Conservation (phyloP, 92 coral and sea anemone species). For the Isaurus tuberculatus region DNA sequence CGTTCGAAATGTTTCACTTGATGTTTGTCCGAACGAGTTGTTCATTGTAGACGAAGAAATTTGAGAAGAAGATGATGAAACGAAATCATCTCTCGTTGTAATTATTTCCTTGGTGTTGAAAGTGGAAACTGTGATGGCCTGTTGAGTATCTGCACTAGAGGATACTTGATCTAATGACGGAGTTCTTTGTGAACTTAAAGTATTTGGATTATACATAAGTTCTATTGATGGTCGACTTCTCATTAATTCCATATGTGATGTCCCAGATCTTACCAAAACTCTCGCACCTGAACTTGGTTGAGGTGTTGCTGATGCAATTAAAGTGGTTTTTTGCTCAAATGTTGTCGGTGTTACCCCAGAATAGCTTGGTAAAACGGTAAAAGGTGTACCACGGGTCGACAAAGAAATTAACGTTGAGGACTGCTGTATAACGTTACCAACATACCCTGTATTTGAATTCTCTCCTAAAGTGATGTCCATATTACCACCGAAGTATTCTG, state of each 20-base stretch:
- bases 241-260: background rate
- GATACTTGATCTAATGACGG: background rate
- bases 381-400: too few species aligned
- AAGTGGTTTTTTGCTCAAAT: too few species aligned
- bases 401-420: too few species aligned
- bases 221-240: background rate
- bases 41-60: background rate
- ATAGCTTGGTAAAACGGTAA: too few species aligned
- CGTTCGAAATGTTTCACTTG: background rate
- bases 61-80: background rate
- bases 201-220: background rate
- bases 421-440: too few species aligned
- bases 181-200: background rate
- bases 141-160: background rate
- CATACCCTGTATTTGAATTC: too few species aligned
- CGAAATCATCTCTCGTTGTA: background rate
- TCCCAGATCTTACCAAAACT: background rate
- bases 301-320: background rate
- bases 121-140: background rate
- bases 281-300: background rate
- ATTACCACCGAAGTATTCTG: too few species aligned
- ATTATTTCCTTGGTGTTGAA: background rate
- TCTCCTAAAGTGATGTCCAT: too few species aligned
- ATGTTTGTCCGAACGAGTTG: background rate
- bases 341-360: too few species aligned